These are phyloP conservation scores for Paramisgurnus dabryanus DNA, from an alignment of 2,113 vertebrate genomes.

Conservation along the genomic window DNA sequence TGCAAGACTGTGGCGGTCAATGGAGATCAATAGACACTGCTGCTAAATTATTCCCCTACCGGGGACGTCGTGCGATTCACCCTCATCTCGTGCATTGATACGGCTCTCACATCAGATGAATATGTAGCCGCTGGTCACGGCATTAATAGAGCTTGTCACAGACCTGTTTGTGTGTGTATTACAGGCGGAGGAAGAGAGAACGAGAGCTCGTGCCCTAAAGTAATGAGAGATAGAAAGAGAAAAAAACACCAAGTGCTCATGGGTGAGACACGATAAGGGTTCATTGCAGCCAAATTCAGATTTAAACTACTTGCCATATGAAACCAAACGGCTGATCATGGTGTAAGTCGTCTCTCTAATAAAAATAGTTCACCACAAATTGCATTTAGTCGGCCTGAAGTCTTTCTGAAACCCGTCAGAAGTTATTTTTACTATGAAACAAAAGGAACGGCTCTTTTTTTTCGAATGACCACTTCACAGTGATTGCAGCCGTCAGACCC, in stretches of 20 bases:
- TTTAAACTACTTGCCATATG: conserved; percentile 32
- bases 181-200: conserved; percentile 41
- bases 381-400: too few species aligned
- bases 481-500: too few species aligned
- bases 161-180: conserved; percentile 41
- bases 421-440: too few species aligned
- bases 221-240: conserved; percentile 3
- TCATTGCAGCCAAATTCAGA: conserved; percentile 40
- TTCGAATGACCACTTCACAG: too few species aligned
- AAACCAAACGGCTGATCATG: conserved; percentile 1
- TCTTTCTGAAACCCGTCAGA: too few species aligned
- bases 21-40: conserved; percentile 46
- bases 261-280: not conserved
- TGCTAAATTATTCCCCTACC: conserved; percentile 40
- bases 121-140: conserved; percentile 52
- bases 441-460: too few species aligned
- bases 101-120: conserved; percentile 49
- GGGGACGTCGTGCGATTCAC: conserved; percentile 11
- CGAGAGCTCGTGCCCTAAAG: conserved; percentile 39
- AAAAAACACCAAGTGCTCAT: not conserved
- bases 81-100: conserved; percentile 43
- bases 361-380: too few species aligned
- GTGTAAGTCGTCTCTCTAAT: too few species aligned
- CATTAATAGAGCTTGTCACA: conserved; percentile 45
- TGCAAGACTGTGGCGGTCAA: conserved; percentile 28